Conservation (phyloP, 2,888 invertebrate species). For the Oligia strigilis region DNA sequence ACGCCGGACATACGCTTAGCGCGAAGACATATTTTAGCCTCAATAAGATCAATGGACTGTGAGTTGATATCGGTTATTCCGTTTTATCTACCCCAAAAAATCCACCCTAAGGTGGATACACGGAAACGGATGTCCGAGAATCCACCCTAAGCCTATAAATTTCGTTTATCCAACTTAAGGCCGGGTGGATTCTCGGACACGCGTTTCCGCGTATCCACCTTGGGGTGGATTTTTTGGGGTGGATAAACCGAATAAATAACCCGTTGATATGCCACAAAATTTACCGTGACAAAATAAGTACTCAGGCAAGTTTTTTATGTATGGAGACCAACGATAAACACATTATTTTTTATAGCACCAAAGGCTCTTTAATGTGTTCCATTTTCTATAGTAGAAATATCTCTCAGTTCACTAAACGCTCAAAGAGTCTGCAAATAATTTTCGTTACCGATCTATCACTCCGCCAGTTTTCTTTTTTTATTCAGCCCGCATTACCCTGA, state of each 20-base stretch:
- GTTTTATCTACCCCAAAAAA: no score
- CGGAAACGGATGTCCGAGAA: no score
- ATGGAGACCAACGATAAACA: not conserved
- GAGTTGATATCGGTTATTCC: not conserved
- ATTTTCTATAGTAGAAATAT: slow-evolving; percentile 13
- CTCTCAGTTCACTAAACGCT: slow-evolving; percentile 31
- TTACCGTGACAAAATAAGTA: not conserved
- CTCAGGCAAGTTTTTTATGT: not conserved
- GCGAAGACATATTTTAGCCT: not conserved
- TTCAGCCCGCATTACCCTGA: slow-evolving; percentile 58
- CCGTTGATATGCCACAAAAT: not conserved
- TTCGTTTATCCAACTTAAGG: no score
- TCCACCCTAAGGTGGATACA: no score
- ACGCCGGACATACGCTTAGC: not conserved
- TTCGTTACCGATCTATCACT: slow-evolving; percentile 57
- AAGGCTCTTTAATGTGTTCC: not conserved
- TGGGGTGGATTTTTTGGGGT: no score
- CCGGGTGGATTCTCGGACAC: no score
- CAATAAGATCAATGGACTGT: not conserved
- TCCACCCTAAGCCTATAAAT: no score
- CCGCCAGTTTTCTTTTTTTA: slow-evolving; percentile 45
- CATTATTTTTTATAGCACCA: not conserved
- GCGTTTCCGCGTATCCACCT: no score
- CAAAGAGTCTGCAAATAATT: slow-evolving; percentile 32
- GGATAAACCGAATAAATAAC: not conserved